Evolutionary conservation across 2,797 vertebrate species (phyloP), one percentile per base, ranked within the genome.

Genomic region (Malurus leucopterus): DNA sequence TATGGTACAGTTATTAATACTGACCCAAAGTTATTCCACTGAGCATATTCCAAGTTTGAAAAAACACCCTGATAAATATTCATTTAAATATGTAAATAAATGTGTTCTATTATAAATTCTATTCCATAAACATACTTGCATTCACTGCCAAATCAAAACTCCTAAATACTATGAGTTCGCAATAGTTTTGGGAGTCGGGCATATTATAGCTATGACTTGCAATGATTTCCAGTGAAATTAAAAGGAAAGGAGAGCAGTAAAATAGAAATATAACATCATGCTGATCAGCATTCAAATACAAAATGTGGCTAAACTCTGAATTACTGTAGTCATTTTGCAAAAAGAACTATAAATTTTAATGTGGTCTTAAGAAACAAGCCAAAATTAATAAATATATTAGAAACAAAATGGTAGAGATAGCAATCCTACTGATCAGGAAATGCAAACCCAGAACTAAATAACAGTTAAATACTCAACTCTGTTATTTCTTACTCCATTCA

Each of bases 1-100:
- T 94, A 94, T 89, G 76, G 77, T 40, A 55, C 24, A 47, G 59
- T 50, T 88, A 86, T 82, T 88, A 91, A 81, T 61, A 70, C 30
- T 84, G 72, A 85, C 59, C 69, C 41, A 63, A 80, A 86, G 50
- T 74, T 84, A 86, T 68, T 84, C 24, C 29, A 77, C 43, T 54
- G 74, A 93, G 64, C 13, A 59, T 64, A 55, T 49, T 55, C 30
- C 36, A 74, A 54, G 26, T 46, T 73, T 61, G 50, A 59, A 91
- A 89, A 81, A 78, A 50, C 36, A 3, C 8, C 13, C 47, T 65
- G 17, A 79, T 84, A 91, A 94, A 84, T 82, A 83, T 77, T 90
- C 7, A 78, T 84, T 70, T 68, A 67, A 72, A 86, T 74, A 91
- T 63, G 38, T 68, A 91, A 95, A 90, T 65, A 59, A 69, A 49